A percentile compares a stretch with the other conserved stretches of the same genome.
Conservation (phyloP, 2,113 vertebrate genomes). For the Macquaria australasica region DNA sequence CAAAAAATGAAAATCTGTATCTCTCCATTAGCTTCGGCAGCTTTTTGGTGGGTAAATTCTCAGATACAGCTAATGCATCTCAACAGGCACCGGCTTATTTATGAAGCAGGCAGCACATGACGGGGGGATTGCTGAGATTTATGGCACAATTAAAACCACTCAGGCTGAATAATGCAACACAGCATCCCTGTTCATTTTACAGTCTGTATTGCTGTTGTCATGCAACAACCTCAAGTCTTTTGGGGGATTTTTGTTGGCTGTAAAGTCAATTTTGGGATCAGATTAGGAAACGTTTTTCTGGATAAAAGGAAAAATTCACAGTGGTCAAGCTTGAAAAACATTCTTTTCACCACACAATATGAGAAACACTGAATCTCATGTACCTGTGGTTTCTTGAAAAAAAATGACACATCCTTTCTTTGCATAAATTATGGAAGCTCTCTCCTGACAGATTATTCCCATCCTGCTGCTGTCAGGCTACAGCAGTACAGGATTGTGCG, state of each 20-base stretch:
- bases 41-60: constrained; percentile 15
- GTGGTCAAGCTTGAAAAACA: neutral
- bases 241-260: neutral
- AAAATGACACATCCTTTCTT: neutral
- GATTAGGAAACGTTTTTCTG: neutral
- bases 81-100: constrained; percentile 22
- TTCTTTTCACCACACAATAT: neutral
- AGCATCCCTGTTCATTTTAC: neutral
- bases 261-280: neutral
- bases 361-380: neutral
- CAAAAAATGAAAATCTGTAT: neutral
- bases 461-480: constrained; percentile 19
- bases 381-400: neutral
- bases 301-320: neutral
- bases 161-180: constrained; percentile 28
- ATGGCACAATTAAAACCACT: constrained; percentile 28
- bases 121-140: constrained; percentile 32
- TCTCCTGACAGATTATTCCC: constrained; percentile 43
- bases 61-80: neutral
- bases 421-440: constrained; percentile 33
- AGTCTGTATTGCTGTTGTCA: neutral
- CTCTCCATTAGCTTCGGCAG: neutral
- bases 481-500: constrained; percentile 9
- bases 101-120: constrained; percentile 28
- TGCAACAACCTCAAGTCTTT: neutral